These are phyloP conservation scores for Aldrovandia affinis DNA, from an alignment of 2,797 vertebrate species.

Conservation along the genomic window DNA sequence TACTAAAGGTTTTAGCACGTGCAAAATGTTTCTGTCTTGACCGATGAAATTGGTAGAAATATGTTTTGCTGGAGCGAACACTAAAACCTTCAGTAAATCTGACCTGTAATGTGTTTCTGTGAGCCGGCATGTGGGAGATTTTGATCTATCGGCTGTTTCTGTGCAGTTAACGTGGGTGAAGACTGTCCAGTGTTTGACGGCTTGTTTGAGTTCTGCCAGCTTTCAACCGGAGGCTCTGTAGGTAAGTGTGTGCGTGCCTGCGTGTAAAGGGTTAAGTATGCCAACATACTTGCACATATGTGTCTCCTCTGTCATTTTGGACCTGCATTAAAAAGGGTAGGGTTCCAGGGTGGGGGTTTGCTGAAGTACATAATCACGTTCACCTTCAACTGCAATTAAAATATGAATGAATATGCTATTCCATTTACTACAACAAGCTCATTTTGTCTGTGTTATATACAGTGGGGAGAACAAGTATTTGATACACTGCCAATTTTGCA, in stretches of 20 bases:
- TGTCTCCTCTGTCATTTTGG: not conserved
- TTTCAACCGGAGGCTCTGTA: slow-evolving; percentile 94
- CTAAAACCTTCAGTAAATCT: too few species aligned
- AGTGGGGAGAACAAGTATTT: too few species aligned
- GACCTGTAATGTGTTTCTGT: not conserved
- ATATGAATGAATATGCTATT: too few species aligned
- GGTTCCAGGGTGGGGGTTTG: not conserved
- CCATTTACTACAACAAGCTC: too few species aligned
- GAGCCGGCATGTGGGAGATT: not conserved
- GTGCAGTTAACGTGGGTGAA: slow-evolving; percentile 94
- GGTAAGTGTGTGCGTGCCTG: slow-evolving; percentile 72
- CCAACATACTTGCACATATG: not conserved
- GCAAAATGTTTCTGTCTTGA: too few species aligned
- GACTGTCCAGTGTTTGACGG: slow-evolving; percentile 98
- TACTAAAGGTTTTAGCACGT: too few species aligned
- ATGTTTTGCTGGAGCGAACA: too few species aligned
- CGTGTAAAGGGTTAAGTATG: not conserved
- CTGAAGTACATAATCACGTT: not conserved
- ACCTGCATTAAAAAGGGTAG: not conserved
- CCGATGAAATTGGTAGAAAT: too few species aligned
- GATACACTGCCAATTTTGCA: too few species aligned
- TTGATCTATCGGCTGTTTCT: slow-evolving; percentile 18
- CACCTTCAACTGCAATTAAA: too few species aligned
- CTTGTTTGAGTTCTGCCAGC: slow-evolving; percentile 96
- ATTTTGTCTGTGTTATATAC: too few species aligned